These are phyloP conservation scores for Campaea margaritaria DNA, from an alignment of 2,888 invertebrate genomes.

Conservation along the genomic window DNA sequence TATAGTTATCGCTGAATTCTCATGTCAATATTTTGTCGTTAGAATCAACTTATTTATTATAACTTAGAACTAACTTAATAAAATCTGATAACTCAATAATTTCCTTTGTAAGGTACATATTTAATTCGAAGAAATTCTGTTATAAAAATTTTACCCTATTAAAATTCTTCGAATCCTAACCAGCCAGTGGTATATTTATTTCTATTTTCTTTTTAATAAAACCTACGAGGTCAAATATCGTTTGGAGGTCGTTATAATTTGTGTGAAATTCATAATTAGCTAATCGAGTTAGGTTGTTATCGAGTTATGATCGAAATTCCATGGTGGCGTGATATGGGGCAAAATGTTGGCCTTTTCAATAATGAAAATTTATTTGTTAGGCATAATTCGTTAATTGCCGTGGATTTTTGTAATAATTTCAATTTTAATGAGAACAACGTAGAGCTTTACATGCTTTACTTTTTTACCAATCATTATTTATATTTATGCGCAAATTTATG, in stretches of 20 bases:
- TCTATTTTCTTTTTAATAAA: constrained; percentile 16
- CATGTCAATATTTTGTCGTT: background rate
- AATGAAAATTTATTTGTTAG: constrained; percentile 39
- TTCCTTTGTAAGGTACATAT: constrained; percentile 11
- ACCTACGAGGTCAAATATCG: constrained; percentile 45
- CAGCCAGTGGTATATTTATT: background rate
- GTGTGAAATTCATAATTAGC: constrained; percentile 79
- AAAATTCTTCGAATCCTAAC: constrained; percentile 22
- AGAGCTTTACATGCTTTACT: background rate
- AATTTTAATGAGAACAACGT: background rate
- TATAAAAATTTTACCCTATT: constrained; percentile 20
- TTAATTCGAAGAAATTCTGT: constrained; percentile 14
- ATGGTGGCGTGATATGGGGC: constrained; percentile 26
- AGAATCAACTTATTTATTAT: background rate
- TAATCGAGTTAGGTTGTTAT: constrained; percentile 64
- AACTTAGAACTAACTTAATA: background rate
- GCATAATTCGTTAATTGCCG: constrained; percentile 26
- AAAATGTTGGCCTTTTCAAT: constrained; percentile 29
- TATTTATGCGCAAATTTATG: too few species aligned
- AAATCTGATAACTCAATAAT: constrained; percentile 6
- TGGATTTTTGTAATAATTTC: constrained; percentile 21
- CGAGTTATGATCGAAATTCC: constrained; percentile 47
- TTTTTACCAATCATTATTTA: background rate
- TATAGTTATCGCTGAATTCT: background rate
- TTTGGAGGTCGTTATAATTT: constrained; percentile 64